A percentile compares a stretch with the other conserved stretches of the same genome.
Conservation (phyloP, 2,888 invertebrate genomes). For the Eremobia ochroleuca region DNA sequence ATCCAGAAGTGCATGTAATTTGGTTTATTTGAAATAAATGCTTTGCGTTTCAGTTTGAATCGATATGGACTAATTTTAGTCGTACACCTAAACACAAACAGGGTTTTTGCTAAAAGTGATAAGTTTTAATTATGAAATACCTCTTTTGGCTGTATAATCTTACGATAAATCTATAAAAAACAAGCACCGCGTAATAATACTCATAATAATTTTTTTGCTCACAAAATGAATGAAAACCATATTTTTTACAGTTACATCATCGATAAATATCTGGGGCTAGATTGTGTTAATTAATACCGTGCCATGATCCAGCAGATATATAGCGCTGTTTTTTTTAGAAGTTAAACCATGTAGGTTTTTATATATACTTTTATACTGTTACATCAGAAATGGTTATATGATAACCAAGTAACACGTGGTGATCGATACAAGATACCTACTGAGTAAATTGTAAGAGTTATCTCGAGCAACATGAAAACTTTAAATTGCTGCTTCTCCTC, state of each 20-base stretch:
- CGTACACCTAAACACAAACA: neutral
- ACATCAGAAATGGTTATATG: constrained; percentile 21
- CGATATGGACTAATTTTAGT: neutral
- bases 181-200: neutral
- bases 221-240: constrained; percentile 1
- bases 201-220: constrained; percentile 10
- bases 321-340: constrained; percentile 8
- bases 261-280: neutral
- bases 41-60: too few species aligned
- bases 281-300: neutral
- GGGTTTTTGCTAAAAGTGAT: neutral
- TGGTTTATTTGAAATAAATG: too few species aligned
- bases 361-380: neutral
- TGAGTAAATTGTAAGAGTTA: neutral
- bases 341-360: neutral
- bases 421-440: neutral
- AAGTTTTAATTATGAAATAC: neutral
- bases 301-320: constrained; percentile 10
- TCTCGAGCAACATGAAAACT: neutral
- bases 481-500: neutral
- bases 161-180: constrained; percentile 20
- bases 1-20: too few species aligned
- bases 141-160: constrained; percentile 1
- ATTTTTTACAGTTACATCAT: constrained; percentile 21
- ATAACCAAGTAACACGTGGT: neutral